phyloP scores from a whole-genome alignment of 2,888 invertebrate species.

The Drosophila pegasa region DNA sequence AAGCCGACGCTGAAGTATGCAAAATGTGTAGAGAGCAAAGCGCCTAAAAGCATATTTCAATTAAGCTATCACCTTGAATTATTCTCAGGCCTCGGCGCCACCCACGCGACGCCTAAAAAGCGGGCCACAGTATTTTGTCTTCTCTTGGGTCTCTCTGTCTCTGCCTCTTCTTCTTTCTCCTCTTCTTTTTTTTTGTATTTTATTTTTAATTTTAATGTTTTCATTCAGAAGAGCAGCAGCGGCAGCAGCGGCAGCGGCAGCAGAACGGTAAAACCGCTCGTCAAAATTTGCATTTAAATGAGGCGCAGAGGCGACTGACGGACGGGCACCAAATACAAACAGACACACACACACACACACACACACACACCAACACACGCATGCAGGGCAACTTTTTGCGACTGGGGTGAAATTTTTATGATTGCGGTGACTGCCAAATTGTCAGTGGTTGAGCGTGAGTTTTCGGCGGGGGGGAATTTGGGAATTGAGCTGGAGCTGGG shows the following conservation, averaged over 20 bases:
- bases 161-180: background rate
- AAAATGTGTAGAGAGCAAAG: conserved; percentile 63
- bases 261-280: conserved; percentile 76
- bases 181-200: conserved; percentile 27
- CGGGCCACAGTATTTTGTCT: conserved; percentile 44
- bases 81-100: conserved; percentile 69
- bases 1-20: conserved; percentile 56
- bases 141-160: background rate
- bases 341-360: conserved; percentile 18
- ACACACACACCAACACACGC: background rate
- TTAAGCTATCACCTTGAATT: conserved; percentile 84
- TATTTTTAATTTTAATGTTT: conserved; percentile 78
- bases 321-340: conserved; percentile 51
- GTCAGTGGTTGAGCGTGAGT: conserved; percentile 63
- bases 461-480: background rate
- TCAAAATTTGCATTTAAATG: conserved; percentile 84
- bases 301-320: conserved; percentile 75
- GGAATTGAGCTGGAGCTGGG: background rate
- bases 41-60: conserved; percentile 84
- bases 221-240: conserved; percentile 59
- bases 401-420: conserved; percentile 73
- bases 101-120: conserved; percentile 55
- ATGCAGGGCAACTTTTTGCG: conserved; percentile 23
- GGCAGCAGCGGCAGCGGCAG: conserved; percentile 4
- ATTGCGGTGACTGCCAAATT: conserved; percentile 81